phyloP scores from a whole-genome alignment of 92 coral and sea anemone genomes.

The Palythoa caribaeorum region DNA sequence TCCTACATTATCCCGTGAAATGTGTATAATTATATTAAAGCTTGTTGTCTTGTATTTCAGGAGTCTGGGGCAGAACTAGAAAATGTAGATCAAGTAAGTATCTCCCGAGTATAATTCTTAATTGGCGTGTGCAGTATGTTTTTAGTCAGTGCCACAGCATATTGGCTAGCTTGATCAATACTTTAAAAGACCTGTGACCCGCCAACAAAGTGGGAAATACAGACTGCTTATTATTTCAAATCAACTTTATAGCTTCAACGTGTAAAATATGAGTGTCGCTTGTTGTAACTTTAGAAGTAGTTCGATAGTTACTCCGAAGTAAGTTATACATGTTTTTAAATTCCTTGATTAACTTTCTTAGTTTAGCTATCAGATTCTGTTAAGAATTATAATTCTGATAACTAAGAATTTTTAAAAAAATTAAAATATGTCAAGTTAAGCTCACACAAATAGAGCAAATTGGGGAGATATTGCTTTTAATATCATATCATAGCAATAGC shows the following conservation, averaged over 20 bases:
- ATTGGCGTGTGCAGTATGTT: background rate
- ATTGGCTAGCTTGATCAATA: background rate
- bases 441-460: background rate
- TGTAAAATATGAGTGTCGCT: background rate
- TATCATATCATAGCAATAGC: background rate
- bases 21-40: background rate
- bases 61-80: constrained; percentile 7
- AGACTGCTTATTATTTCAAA: background rate
- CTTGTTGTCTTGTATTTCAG: constrained; percentile 22
- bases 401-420: background rate
- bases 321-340: background rate
- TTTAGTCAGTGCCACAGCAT: background rate
- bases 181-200: background rate
- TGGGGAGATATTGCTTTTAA: background rate
- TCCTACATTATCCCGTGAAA: background rate
- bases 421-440: background rate
- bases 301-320: background rate
- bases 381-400: background rate
- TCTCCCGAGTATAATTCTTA: constrained; percentile 3
- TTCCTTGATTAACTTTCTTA: background rate
- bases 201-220: background rate
- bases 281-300: background rate
- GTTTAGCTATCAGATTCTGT: background rate
- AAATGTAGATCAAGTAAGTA: constrained; percentile 23
- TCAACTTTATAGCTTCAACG: background rate